Conservation (phyloP, 2,888 invertebrate genomes). For the Mesochorus sp. region DNA sequence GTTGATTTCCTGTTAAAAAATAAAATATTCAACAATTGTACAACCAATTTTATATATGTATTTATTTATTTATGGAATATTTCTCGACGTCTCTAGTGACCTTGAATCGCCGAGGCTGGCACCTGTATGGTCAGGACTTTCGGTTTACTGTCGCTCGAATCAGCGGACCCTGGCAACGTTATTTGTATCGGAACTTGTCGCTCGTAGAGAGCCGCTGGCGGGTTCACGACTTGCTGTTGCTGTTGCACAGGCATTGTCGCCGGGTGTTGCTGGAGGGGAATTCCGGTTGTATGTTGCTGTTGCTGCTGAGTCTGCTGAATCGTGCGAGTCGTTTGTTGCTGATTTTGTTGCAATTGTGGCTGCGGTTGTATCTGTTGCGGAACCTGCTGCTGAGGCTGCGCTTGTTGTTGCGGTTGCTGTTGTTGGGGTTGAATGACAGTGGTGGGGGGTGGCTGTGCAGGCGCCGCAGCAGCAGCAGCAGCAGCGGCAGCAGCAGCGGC, state of each 20-base stretch:
- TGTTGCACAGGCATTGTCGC: constrained; percentile 73
- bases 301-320: no score
- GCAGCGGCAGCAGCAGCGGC: constrained; percentile 11
- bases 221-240: constrained; percentile 75
- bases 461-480: constrained; percentile 10
- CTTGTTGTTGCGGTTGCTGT: constrained; percentile 61
- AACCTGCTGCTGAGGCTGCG: constrained; percentile 61
- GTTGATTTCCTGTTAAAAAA: constrained; percentile 82
- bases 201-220: constrained; percentile 82
- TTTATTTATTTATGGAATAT: background rate
- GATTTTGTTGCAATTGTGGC: constrained; percentile 63
- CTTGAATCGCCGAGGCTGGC: constrained; percentile 92
- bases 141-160: constrained; percentile 86
- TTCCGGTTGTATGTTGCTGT: constrained; percentile 68
- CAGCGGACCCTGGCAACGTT: constrained; percentile 91
- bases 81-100: constrained; percentile 79
- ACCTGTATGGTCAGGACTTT: constrained; percentile 95
- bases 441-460: constrained; percentile 67
- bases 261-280: constrained; percentile 68
- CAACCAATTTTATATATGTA: background rate
- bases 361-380: constrained; percentile 57
- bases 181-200: constrained; percentile 85
- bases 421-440: constrained; percentile 39
- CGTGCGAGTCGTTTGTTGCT: constrained; percentile 64
- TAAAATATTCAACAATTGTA: constrained; percentile 11